phyloP scores from a whole-genome alignment of 2,113 vertebrate genomes.

The Geococcyx californianus region DNA sequence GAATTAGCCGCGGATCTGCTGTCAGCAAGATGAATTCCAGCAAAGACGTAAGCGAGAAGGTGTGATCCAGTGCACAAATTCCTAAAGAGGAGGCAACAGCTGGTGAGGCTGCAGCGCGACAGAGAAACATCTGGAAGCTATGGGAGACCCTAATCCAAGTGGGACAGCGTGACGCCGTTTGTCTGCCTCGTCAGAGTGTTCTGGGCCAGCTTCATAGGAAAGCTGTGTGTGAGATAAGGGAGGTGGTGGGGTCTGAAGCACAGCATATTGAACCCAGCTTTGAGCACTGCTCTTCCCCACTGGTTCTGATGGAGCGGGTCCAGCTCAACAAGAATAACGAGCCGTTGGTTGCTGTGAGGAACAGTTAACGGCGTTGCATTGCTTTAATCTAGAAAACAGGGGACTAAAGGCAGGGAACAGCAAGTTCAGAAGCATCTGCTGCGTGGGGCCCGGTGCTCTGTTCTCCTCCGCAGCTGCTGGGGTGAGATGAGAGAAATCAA shows the following conservation, averaged over 20 bases:
- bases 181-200: neutral
- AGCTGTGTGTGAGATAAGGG: neutral
- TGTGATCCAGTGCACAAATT: neutral
- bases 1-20: neutral
- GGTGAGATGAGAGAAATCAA: neutral
- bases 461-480: neutral
- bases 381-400: neutral
- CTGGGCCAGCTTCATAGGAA: neutral
- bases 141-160: neutral
- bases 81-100: neutral
- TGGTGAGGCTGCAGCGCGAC: neutral
- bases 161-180: fast-evolving
- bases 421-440: neutral
- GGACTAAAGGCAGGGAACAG: neutral
- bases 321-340: neutral
- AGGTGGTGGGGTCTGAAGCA: neutral
- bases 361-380: neutral
- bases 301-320: fast-evolving
- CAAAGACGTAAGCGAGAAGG: neutral
- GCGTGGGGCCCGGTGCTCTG: fast-evolving
- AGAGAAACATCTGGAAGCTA: neutral
- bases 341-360: neutral
- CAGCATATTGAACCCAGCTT: neutral
- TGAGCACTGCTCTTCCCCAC: neutral
- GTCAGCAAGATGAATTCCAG: neutral